Evolutionary conservation across 2,888 invertebrate species (phyloP).

Genomic region (Hypena proboscidalis): DNA sequence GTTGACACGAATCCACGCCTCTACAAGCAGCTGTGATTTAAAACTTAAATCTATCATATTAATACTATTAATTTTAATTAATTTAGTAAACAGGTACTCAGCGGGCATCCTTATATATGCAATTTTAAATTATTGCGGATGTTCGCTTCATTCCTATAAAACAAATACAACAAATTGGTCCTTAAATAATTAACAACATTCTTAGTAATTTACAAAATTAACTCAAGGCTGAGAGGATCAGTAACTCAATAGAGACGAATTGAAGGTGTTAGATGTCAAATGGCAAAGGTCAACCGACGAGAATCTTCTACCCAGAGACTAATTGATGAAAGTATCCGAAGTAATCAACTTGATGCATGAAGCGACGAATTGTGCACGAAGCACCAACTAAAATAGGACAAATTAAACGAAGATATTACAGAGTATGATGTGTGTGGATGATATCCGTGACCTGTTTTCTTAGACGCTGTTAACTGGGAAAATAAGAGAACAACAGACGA

Average conservation of each 20-base stretch:
- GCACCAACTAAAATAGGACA: slow-evolving; percentile 7
- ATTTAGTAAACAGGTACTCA: no score
- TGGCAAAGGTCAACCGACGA: slow-evolving; percentile 55
- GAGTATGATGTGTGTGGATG: slow-evolving; percentile 40
- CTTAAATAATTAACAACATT: slow-evolving; percentile 23
- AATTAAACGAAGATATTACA: slow-evolving; percentile 34
- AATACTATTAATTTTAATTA: no score
- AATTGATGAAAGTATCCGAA: slow-evolving; percentile 38
- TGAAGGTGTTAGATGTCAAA: slow-evolving; percentile 57
- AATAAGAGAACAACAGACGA: slow-evolving; percentile 68
- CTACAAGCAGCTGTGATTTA: slow-evolving; percentile 14
- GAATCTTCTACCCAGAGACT: slow-evolving; percentile 22
- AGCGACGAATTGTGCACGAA: slow-evolving; percentile 9
- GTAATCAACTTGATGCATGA: slow-evolving; percentile 21
- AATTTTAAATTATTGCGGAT: no score
- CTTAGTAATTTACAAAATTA: slow-evolving; percentile 43
- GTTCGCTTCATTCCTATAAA: no score
- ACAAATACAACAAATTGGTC: background rate
- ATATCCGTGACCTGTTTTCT: slow-evolving; percentile 62
- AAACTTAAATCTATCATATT: slow-evolving; percentile 1
- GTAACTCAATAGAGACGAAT: slow-evolving; percentile 55
- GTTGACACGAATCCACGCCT: slow-evolving; percentile 31
- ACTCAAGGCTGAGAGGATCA: slow-evolving; percentile 49
- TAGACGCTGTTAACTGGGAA: slow-evolving; percentile 55
- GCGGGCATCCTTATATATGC: no score